Percentiles rank a stretch among this genome's conserved stretches.
phyloP scores from a whole-genome alignment of 1,140 invertebrate genomes.

The Cotesia vestalis region DNA sequence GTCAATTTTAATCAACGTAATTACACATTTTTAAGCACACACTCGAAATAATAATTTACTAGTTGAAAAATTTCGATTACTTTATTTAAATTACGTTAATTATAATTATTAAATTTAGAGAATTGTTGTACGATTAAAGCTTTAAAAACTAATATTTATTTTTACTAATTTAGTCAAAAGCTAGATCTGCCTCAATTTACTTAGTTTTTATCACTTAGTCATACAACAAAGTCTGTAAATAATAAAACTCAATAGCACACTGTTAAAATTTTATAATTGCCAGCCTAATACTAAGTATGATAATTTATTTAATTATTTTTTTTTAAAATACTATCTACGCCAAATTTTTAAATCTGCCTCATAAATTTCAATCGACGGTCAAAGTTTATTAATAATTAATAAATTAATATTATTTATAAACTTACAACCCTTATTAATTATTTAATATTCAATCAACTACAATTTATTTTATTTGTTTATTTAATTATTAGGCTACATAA shows the following conservation, averaged over 20 bases:
- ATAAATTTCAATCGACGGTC: slow-evolving; percentile 6
- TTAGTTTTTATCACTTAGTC: slow-evolving; percentile 2
- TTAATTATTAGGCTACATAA: slow-evolving; percentile 47
- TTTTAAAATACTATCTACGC: slow-evolving; percentile 22
- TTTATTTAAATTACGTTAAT: slow-evolving; percentile 7
- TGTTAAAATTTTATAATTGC: slow-evolving; percentile 42
- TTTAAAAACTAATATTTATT: too few relatives aligned
- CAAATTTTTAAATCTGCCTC: slow-evolving; percentile 28
- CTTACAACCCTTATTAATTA: slow-evolving; percentile 8
- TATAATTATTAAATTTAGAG: slow-evolving; percentile 5
- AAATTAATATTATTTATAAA: slow-evolving; percentile 25
- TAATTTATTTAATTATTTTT: slow-evolving; percentile 25
- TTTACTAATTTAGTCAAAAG: too few relatives aligned
- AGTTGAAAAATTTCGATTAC: background rate
- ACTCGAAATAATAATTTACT: too few relatives aligned
- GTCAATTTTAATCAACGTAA: too few relatives aligned
- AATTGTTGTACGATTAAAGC: too few relatives aligned
- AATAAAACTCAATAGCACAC: slow-evolving; percentile 39
- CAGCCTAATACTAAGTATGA: slow-evolving; percentile 43
- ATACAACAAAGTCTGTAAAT: slow-evolving; percentile 34
- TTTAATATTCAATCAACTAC: slow-evolving; percentile 9
- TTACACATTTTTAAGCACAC: too few relatives aligned
- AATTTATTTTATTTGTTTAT: slow-evolving; percentile 31
- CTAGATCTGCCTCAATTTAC: background rate
- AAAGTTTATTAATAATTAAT: slow-evolving; percentile 31